phyloP scores from a whole-genome alignment of 2,113 vertebrate species.

The Serinus canaria region DNA sequence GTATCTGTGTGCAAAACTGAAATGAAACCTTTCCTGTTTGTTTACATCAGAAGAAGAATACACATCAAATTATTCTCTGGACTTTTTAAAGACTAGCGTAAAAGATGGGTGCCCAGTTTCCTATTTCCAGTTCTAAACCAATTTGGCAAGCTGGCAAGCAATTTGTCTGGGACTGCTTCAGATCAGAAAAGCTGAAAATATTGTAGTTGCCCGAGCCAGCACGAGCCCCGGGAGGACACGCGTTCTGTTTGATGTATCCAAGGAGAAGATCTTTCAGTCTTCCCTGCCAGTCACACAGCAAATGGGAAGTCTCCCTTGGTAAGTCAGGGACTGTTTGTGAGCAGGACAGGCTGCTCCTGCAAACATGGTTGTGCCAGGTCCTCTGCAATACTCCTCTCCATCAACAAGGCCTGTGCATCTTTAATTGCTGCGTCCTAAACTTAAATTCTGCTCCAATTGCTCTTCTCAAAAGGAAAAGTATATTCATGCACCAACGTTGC shows the following conservation, averaged over 20 bases:
- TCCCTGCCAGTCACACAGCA: background rate
- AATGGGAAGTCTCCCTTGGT: background rate
- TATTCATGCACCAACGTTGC: background rate
- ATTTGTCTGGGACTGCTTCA: background rate
- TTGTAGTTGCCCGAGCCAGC: background rate
- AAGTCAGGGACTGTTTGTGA: background rate
- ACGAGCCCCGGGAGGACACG: background rate
- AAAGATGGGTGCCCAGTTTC: background rate
- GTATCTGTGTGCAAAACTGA: background rate
- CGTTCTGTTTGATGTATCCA: background rate
- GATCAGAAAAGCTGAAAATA: conserved; percentile 22
- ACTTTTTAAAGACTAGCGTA: background rate
- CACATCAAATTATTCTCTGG: background rate
- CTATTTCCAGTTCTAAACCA: background rate
- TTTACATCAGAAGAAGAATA: background rate
- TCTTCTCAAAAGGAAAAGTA: background rate
- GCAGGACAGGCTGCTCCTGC: background rate
- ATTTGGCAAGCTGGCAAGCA: background rate
- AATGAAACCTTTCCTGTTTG: background rate
- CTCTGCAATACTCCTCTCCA: background rate
- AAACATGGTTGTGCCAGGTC: background rate
- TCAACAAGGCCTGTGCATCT: background rate
- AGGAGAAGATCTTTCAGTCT: conserved; percentile 45
- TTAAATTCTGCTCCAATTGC: background rate
- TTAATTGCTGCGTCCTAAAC: background rate